Evolutionary conservation across 2,113 vertebrate species (phyloP), one percentile per base, ranked within the genome.

Genomic region (Crotalus tigris): DNA sequence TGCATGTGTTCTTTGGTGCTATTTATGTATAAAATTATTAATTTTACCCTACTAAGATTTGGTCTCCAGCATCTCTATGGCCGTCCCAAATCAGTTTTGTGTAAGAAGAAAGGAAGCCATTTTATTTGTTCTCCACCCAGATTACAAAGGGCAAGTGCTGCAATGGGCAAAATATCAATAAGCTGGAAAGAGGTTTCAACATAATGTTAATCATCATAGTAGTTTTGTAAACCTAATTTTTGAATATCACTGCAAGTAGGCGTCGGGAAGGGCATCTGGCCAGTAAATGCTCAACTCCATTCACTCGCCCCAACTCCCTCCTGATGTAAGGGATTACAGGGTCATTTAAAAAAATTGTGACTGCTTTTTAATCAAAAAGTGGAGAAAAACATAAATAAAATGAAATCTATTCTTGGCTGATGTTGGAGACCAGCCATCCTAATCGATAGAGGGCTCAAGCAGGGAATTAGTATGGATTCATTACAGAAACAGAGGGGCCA

Each of bases 21-120:
- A 93, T 39, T 29, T 92, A 3, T 2, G 90, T 92, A 21, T 93
- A 94, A 69, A 95, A 1, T 57, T 90, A 54, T 59, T 6, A 26
- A 88, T 94, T 96, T 92, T 46, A 93, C 49, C 1, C 15, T 75
- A n/a, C 15, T 59, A 51, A 5, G 10, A 13, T 23, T 21, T 53
- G 19, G 9, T 90, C 4, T 39, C 1, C 39, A 59, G 29, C 3
- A 89, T 59, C 55, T 26, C 11, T 59, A 23, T 75, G 64, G 64
- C 21, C 13, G 1, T 51, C 64, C n/a, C 64, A 39, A 75, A 91
- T 46, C 49, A 75, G 29, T n/a, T 33, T 21, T n/a, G 23, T 13
- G 19, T 54, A n/a, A 57, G n/a, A n/a, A 39, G 19, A 91, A 51
- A 91, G 49, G 19, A 51, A 75, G 17, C 5, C 11, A 44, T 44